phyloP scores from a whole-genome alignment of 2,797 vertebrate species.

The Buceros bicornis region DNA sequence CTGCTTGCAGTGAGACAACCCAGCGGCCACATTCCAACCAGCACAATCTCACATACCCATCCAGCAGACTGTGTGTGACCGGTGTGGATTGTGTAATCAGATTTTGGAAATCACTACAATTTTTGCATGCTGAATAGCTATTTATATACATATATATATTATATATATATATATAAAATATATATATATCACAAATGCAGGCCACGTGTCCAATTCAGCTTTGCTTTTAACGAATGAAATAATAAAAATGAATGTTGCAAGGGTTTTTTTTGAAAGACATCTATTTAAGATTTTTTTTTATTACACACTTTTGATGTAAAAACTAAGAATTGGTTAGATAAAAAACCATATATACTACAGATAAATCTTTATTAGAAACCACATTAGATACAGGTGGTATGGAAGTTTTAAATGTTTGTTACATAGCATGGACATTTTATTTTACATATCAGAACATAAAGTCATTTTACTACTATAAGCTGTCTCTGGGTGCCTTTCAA shows the following conservation, averaged over 20 bases:
- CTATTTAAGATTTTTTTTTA: conserved; percentile 84
- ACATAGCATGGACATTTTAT: conserved; percentile 82
- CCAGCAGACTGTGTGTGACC: neutral
- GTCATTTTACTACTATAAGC: conserved; percentile 77
- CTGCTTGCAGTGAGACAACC: neutral
- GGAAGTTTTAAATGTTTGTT: conserved; percentile 76
- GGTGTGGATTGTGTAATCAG: conserved; percentile 55
- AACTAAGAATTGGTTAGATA: conserved; percentile 78
- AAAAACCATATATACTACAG: conserved; percentile 77
- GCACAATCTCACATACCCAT: neutral
- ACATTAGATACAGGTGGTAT: conserved; percentile 75
- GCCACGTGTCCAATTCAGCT: conserved; percentile 84
- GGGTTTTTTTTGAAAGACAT: conserved; percentile 75
- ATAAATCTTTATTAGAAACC: conserved; percentile 83
- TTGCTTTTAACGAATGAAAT: conserved; percentile 82
- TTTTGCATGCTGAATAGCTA: conserved; percentile 87
- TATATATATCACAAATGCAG: conserved; percentile 83
- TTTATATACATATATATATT: conserved; percentile 83
- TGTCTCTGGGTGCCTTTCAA: conserved; percentile 78
- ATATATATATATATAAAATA: conserved; percentile 67
- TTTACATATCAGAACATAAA: conserved; percentile 84
- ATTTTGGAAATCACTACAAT: conserved; percentile 79
- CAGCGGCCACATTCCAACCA: neutral
- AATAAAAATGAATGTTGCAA: conserved; percentile 81
- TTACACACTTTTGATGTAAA: conserved; percentile 79